Conservation (phyloP, 2,797 vertebrate species). For the Emydoidea blandingii region DNA sequence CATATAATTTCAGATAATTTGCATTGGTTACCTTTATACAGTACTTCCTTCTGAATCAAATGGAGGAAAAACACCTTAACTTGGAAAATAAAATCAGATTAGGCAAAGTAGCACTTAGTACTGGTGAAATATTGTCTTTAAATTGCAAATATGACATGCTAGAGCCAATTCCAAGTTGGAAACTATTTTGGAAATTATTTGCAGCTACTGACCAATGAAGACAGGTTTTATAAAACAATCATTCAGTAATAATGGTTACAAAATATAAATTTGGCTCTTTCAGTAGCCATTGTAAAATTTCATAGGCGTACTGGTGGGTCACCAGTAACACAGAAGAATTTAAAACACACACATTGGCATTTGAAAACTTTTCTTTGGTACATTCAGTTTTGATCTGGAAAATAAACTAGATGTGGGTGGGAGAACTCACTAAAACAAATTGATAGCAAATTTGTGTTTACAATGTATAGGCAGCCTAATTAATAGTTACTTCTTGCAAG, state of each 20-base stretch:
- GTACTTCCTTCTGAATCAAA: background rate
- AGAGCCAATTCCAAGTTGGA: background rate
- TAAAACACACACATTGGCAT: background rate
- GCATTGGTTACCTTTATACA: background rate
- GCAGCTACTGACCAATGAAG: background rate
- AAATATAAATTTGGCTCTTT: background rate
- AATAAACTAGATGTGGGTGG: background rate
- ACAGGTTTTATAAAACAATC: background rate
- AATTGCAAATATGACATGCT: background rate
- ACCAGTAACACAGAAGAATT: background rate
- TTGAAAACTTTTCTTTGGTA: background rate
- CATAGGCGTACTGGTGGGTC: background rate
- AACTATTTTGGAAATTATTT: background rate
- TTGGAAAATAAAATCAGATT: conserved; percentile 9
- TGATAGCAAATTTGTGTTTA: background rate
- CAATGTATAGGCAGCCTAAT: background rate
- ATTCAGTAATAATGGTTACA: background rate
- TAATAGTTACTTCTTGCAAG: background rate
- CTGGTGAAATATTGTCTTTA: background rate
- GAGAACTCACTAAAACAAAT: background rate
- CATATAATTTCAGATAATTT: background rate
- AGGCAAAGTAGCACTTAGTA: background rate
- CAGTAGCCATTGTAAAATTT: background rate
- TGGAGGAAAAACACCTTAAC: background rate
- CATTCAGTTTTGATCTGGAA: background rate